phyloP scores from a whole-genome alignment of 2,888 invertebrate genomes.

The Chalcosyrphus nemorum region DNA sequence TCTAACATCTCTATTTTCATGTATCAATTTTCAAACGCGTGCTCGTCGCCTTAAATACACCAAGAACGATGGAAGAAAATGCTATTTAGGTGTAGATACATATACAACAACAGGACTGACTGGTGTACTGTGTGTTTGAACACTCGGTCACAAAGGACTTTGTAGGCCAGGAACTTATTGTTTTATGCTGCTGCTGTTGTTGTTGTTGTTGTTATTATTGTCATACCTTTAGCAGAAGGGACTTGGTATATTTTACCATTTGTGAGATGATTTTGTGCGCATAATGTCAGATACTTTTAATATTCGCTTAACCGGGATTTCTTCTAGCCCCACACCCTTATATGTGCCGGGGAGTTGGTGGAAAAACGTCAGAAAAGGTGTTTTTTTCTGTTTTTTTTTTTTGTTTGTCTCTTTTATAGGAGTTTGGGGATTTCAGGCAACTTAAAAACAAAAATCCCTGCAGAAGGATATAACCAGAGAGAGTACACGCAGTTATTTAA shows the following conservation, averaged over 20 bases:
- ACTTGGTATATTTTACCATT: slow-evolving; percentile 52
- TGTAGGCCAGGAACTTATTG: slow-evolving; percentile 55
- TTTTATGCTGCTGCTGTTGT: slow-evolving; percentile 42
- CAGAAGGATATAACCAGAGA: slow-evolving; percentile 9
- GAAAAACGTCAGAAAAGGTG: slow-evolving; percentile 8
- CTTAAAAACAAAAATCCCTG: slow-evolving; percentile 39
- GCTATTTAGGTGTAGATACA: slow-evolving; percentile 63
- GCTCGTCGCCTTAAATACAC: slow-evolving; percentile 27
- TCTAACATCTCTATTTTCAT: slow-evolving; percentile 17
- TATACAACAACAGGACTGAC: slow-evolving; percentile 26
- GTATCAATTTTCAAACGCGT: slow-evolving; percentile 40
- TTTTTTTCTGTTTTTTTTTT: too few relatives aligned
- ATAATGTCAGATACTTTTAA: slow-evolving; percentile 64
- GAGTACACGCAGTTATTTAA: slow-evolving; percentile 33
- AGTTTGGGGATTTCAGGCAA: slow-evolving; percentile 1
- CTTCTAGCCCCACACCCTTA: slow-evolving; percentile 7
- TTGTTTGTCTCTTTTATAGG: too few relatives aligned
- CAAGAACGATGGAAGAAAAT: slow-evolving; percentile 12
- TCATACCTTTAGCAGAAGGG: slow-evolving; percentile 34
- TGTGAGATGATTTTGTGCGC: slow-evolving; percentile 62
- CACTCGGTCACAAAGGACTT: slow-evolving; percentile 41
- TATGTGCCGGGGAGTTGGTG: background rate
- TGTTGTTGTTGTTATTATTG: slow-evolving; percentile 7
- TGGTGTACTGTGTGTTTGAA: slow-evolving; percentile 6
- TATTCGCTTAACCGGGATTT: slow-evolving; percentile 62